Percentiles rank a stretch among this genome's conserved stretches.
phyloP scores from a whole-genome alignment of 35 echinoderm and acorn worm species.

The Anneissia japonica region DNA sequence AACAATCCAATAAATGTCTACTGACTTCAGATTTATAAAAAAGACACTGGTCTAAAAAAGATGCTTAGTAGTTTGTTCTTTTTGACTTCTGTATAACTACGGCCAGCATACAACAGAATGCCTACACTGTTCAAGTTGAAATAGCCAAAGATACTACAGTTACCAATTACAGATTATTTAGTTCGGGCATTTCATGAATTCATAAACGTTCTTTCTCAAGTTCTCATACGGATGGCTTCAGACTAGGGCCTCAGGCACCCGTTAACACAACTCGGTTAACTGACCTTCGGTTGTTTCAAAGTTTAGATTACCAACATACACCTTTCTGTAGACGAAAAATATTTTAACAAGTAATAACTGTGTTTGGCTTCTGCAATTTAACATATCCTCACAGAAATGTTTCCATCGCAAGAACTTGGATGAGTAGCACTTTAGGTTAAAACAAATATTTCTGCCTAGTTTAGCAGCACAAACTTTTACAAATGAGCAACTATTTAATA shows the following conservation, averaged over 20 bases:
- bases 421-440: no score
- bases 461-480: no score
- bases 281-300: background rate
- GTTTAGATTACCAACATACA: background rate
- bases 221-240: background rate
- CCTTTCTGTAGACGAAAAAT: background rate
- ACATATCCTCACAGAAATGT: no score
- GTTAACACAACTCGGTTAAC: background rate
- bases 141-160: no score
- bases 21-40: background rate
- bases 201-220: background rate
- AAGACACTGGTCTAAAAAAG: background rate
- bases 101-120: background rate
- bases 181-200: background rate
- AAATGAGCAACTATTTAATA: no score
- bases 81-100: background rate
- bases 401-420: no score
- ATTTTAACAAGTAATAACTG: background rate
- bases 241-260: background rate
- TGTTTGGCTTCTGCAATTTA: no score
- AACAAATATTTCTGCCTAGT: no score
- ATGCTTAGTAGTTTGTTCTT: background rate
- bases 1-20: conserved; percentile 2
- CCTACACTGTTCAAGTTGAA: no score
- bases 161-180: no score